Conservation (phyloP, 2,888 invertebrate species). For the Nudaria mundana region DNA sequence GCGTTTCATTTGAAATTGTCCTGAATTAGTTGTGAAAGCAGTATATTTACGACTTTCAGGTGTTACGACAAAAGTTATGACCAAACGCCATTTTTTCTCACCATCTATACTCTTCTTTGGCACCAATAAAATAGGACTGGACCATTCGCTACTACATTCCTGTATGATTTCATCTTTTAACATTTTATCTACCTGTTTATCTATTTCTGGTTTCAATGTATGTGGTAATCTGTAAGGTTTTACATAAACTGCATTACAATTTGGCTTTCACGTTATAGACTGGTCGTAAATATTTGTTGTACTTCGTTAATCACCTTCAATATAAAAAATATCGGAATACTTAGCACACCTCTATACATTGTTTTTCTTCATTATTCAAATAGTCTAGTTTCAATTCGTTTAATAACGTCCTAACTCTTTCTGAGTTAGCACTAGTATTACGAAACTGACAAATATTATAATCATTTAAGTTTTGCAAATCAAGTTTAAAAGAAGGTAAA, state of each 20-base stretch:
- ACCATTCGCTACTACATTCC: not conserved
- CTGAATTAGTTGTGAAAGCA: constrained; percentile 9
- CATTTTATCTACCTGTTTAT: not conserved
- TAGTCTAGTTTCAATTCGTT: too few species aligned
- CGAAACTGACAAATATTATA: too few species aligned
- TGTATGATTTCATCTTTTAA: not conserved
- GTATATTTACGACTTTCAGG: constrained; percentile 11
- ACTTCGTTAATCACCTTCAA: not conserved
- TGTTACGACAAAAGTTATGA: too few species aligned
- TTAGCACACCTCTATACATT: not conserved
- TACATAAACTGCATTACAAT: not conserved
- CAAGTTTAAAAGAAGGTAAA: too few species aligned
- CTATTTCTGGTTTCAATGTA: not conserved
- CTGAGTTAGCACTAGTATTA: too few species aligned
- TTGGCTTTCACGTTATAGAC: not conserved
- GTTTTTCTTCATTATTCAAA: too few species aligned
- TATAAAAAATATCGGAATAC: not conserved
- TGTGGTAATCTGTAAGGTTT: constrained; percentile 2
- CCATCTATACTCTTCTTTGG: too few species aligned
- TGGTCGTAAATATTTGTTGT: not conserved
- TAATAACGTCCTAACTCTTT: too few species aligned
- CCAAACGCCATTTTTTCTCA: constrained; percentile 29
- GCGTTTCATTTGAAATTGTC: constrained; percentile 8
- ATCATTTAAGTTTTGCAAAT: too few species aligned
- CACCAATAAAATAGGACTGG: too few species aligned